These are phyloP conservation scores for Drosophila recens DNA, from an alignment of 2,888 invertebrate species.

Conservation along the genomic window DNA sequence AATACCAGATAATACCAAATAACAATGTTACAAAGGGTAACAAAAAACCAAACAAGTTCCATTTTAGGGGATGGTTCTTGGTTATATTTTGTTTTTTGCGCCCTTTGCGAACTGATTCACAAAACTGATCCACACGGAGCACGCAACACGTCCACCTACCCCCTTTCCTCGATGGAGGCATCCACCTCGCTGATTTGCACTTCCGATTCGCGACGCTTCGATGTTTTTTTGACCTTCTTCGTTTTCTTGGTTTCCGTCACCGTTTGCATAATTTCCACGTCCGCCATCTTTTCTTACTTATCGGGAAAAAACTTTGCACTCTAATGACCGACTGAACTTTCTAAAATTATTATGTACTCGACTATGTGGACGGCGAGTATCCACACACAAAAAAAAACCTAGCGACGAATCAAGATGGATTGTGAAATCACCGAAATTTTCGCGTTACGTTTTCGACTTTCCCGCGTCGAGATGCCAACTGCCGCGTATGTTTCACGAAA, in stretches of 20 bases:
- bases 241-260: slow-evolving; percentile 93
- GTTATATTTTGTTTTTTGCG: slow-evolving; percentile 7
- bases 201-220: slow-evolving; percentile 93
- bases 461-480: slow-evolving; percentile 85
- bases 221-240: slow-evolving; percentile 96
- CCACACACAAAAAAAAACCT: slow-evolving; percentile 26
- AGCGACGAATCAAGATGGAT: neutral
- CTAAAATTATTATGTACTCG: slow-evolving; percentile 48
- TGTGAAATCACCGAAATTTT: slow-evolving; percentile 38
- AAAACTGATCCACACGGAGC: slow-evolving; percentile 63
- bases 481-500: slow-evolving; percentile 66
- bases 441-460: slow-evolving; percentile 80
- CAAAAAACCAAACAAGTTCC: neutral
- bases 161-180: slow-evolving; percentile 89
- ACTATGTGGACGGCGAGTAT: neutral
- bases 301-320: slow-evolving; percentile 58
- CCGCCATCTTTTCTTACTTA: slow-evolving; percentile 89
- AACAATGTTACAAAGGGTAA: neutral
- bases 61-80: neutral
- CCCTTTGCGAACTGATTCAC: slow-evolving; percentile 52
- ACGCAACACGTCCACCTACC: slow-evolving; percentile 92
- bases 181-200: slow-evolving; percentile 93
- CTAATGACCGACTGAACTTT: slow-evolving; percentile 84
- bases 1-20: slow-evolving; percentile 43
- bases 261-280: slow-evolving; percentile 95